Conservation (phyloP, 2,888 invertebrate species). For the Geotrupes spiniger region DNA sequence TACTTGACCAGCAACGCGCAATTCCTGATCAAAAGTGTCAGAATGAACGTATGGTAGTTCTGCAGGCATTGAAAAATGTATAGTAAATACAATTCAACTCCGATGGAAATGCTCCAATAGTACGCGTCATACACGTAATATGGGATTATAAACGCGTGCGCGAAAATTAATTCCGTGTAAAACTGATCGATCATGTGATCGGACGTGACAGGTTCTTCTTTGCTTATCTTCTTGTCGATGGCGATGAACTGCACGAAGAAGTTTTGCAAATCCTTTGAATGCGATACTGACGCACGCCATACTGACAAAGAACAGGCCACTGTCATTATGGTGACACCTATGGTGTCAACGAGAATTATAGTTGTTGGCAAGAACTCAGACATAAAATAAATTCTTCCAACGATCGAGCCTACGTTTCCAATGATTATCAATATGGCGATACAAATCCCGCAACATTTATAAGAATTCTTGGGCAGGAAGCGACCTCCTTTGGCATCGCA, state of each 20-base stretch:
- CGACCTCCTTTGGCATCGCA: neutral
- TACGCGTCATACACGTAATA: constrained; percentile 8
- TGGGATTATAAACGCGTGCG: constrained; percentile 3
- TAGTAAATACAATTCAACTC: neutral
- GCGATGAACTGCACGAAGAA: neutral
- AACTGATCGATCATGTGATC: neutral
- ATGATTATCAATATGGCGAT: neutral
- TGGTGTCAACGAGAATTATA: constrained; percentile 4
- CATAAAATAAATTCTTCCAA: constrained; percentile 3
- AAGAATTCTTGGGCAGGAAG: neutral
- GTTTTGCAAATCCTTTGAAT: neutral
- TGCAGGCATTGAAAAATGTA: constrained; percentile 6
- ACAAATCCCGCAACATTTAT: constrained; percentile 5
- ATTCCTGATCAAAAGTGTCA: constrained; percentile 6
- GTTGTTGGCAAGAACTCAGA: constrained; percentile 7
- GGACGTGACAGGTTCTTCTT: neutral
- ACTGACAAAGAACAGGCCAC: neutral
- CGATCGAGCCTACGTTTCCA: constrained; percentile 1
- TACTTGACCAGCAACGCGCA: neutral
- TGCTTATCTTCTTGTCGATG: neutral
- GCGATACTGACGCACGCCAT: neutral
- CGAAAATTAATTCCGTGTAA: constrained; percentile 1
- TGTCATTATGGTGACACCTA: constrained; percentile 5
- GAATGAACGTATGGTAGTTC: constrained; percentile 8
- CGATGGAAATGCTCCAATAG: constrained; percentile 8